Evolutionary conservation across 64 coral and sea anemone genomes (phyloP).

Genomic region (Montipora cactus): DNA sequence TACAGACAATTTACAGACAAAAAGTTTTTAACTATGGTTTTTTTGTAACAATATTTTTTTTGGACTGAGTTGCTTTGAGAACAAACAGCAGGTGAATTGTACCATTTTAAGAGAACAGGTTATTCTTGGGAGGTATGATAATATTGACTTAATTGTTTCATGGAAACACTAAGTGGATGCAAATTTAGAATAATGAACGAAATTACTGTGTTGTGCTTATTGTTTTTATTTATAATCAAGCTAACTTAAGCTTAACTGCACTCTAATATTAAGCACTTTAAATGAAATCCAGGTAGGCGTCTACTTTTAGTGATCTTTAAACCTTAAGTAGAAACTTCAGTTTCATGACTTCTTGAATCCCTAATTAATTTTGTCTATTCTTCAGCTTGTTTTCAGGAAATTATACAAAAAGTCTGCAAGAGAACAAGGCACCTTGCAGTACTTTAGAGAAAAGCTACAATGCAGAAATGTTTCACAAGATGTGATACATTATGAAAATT

Average conservation of each 20-base stretch:
- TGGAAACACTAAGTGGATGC: background rate
- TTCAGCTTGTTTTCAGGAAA: slow-evolving; percentile 13
- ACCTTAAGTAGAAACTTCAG: background rate
- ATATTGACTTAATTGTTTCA: background rate
- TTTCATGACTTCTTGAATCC: background rate
- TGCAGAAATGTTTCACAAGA: background rate
- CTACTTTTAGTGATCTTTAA: too few species aligned
- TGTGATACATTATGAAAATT: slow-evolving; percentile 2
- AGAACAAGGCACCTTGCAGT: background rate
- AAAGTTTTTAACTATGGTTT: background rate
- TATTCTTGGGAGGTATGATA: background rate
- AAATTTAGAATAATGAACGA: background rate
- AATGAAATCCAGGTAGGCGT: too few species aligned
- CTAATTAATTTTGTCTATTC: background rate
- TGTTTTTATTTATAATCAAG: too few species aligned
- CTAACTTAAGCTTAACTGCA: background rate
- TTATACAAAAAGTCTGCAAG: background rate
- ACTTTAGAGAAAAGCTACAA: background rate
- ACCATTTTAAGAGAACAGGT: background rate
- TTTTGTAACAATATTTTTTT: background rate
- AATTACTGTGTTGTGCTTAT: too few species aligned
- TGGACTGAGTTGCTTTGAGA: background rate
- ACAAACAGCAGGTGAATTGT: background rate
- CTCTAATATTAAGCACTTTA: background rate
- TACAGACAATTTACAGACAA: background rate